A percentile compares a stretch with the other conserved stretches of the same genome.
Evolutionary conservation across 2,113 vertebrate species (phyloP).

Genomic region (Melospiza georgiana): DNA sequence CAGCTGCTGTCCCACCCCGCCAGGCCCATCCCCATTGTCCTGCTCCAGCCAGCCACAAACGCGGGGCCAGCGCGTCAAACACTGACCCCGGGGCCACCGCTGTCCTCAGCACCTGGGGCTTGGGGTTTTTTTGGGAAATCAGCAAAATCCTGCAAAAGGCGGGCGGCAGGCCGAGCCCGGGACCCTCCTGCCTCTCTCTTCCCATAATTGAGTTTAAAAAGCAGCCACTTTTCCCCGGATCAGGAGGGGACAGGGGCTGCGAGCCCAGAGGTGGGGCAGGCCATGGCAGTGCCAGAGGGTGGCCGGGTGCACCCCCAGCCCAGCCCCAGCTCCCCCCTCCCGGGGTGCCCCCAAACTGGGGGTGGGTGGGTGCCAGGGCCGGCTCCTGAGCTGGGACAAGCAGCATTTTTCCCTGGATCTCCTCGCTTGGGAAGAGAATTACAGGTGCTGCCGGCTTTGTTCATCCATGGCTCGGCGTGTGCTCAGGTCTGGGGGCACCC

Average conservation of each 20-base stretch:
- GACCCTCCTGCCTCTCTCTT: background rate
- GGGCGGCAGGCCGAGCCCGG: background rate
- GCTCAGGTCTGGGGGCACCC: background rate
- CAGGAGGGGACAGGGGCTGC: background rate
- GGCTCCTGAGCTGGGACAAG: background rate
- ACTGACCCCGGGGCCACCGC: rapidly evolving
- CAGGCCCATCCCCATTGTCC: background rate
- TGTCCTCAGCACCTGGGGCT: rapidly evolving
- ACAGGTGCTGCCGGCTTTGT: background rate
- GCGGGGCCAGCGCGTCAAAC: background rate
- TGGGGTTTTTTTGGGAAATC: background rate
- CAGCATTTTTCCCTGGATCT: background rate
- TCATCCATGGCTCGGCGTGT: background rate
- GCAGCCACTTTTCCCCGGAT: background rate
- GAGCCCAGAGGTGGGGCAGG: background rate
- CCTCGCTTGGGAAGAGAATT: background rate
- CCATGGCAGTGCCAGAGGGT: rapidly evolving
- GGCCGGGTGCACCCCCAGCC: background rate
- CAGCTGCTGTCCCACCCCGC: slow-evolving; percentile 25
- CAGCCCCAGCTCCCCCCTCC: background rate
- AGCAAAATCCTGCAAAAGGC: background rate
- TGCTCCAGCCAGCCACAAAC: background rate
- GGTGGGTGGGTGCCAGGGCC: background rate
- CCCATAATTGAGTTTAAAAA: background rate
- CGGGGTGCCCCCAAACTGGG: background rate